phyloP scores from a whole-genome alignment of 2,797 vertebrate genomes.

The Crax fasciolata region DNA sequence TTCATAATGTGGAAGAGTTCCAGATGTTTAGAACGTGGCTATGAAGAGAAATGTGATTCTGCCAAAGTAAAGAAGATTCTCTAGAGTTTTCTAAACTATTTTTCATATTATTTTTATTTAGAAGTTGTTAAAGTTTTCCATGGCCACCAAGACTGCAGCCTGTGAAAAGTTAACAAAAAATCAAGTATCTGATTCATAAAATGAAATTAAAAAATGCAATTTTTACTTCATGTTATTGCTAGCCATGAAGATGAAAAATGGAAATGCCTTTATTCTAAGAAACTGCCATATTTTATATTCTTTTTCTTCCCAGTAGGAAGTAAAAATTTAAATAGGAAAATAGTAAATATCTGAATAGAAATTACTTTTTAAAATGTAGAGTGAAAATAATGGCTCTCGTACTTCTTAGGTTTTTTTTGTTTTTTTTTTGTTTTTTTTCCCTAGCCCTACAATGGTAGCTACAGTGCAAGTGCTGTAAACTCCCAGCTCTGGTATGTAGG shows the following conservation, averaged over 20 bases:
- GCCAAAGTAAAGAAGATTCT: background rate
- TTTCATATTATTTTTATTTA: background rate
- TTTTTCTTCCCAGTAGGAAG: background rate
- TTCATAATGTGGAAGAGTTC: background rate
- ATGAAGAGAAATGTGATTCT: background rate
- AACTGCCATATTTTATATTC: background rate
- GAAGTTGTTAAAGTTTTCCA: background rate
- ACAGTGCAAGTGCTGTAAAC: background rate
- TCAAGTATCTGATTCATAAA: background rate
- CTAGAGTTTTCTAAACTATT: background rate
- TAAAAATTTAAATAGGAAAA: background rate
- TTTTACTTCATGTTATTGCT: background rate
- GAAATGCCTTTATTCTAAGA: background rate
- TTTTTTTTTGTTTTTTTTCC: fast-evolving
- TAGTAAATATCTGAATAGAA: background rate
- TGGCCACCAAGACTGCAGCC: background rate
- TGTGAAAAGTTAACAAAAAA: background rate
- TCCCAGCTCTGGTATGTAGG: background rate
- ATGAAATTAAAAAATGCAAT: background rate
- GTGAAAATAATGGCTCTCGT: background rate
- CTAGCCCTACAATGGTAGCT: background rate
- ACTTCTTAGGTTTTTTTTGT: fast-evolving
- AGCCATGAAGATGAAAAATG: background rate
- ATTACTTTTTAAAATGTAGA: background rate
- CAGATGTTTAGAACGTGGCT: background rate